phyloP scores from a whole-genome alignment of 2,797 vertebrate genomes.

The Aplochiton taeniatus region DNA sequence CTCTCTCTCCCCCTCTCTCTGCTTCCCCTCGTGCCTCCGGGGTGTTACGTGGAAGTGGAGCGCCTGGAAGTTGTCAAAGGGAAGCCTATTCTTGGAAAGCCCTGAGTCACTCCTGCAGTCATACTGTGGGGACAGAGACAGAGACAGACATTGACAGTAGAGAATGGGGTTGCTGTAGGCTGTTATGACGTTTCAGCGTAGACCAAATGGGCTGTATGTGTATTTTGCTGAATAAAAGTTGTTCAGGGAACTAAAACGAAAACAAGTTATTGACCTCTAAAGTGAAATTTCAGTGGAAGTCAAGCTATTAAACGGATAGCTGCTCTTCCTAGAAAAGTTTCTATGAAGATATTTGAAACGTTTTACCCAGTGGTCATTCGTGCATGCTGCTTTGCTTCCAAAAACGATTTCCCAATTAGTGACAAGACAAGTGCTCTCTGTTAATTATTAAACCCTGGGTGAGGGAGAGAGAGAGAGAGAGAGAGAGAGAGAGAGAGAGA shows the following conservation, averaged over 20 bases:
- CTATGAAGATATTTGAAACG: too few species aligned
- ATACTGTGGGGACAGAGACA: slow-evolving; percentile 38
- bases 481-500: too few species aligned
- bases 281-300: too few species aligned
- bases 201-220: too few species aligned
- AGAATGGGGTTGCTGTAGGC: too few species aligned
- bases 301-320: too few species aligned
- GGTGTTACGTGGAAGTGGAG: slow-evolving; percentile 53
- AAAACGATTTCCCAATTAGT: slow-evolving; percentile 25
- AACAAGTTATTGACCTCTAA: too few species aligned
- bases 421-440: slow-evolving; percentile 32
- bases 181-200: too few species aligned
- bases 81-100: slow-evolving; percentile 72
- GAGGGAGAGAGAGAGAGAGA: too few species aligned
- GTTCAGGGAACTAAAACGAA: too few species aligned
- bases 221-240: too few species aligned
- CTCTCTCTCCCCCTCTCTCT: slow-evolving; percentile 20
- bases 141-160: slow-evolving; percentile 1
- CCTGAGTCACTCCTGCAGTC: slow-evolving; percentile 66
- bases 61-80: slow-evolving; percentile 60
- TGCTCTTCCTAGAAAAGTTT: too few species aligned
- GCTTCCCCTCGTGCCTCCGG: slow-evolving; percentile 33
- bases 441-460: slow-evolving; percentile 63
- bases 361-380: slow-evolving; percentile 1
- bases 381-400: slow-evolving; percentile 14